Conservation (phyloP, 2,888 invertebrate species). For the Phyllotreta cruciferae region DNA sequence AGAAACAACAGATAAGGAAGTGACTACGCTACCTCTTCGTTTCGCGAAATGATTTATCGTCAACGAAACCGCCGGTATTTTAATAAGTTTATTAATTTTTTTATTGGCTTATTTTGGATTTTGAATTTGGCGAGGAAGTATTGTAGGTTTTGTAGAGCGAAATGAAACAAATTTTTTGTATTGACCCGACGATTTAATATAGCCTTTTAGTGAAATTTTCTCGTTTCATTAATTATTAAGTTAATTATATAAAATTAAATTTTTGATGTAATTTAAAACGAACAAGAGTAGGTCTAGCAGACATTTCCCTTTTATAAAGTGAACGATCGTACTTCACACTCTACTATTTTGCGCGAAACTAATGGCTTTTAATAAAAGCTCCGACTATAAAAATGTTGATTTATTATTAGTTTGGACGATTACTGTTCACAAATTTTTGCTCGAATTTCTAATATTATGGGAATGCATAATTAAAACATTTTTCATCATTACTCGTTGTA, state of each 20-base stretch:
- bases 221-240: too few species aligned
- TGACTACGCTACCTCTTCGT: conserved; percentile 10
- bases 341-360: conserved; percentile 53
- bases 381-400: conserved; percentile 62
- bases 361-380: conserved; percentile 63
- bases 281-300: conserved; percentile 10
- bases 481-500: conserved; percentile 54
- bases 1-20: conserved; percentile 49
- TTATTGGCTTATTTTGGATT: too few species aligned
- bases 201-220: neutral
- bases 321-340: conserved; percentile 53
- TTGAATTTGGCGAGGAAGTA: too few species aligned
- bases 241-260: too few species aligned
- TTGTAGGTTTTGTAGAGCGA: too few species aligned
- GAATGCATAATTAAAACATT: conserved; percentile 60
- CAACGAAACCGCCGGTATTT: neutral
- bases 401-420: conserved; percentile 60
- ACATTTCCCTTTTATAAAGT: conserved; percentile 50
- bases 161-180: neutral
- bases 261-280: too few species aligned
- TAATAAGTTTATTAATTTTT: too few species aligned
- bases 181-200: neutral
- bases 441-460: conserved; percentile 55
- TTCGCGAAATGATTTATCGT: neutral
- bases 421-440: conserved; percentile 60